Conservation (phyloP, 53 echinoderm and acorn worm species). For the Hippasteria phrygiana region DNA sequence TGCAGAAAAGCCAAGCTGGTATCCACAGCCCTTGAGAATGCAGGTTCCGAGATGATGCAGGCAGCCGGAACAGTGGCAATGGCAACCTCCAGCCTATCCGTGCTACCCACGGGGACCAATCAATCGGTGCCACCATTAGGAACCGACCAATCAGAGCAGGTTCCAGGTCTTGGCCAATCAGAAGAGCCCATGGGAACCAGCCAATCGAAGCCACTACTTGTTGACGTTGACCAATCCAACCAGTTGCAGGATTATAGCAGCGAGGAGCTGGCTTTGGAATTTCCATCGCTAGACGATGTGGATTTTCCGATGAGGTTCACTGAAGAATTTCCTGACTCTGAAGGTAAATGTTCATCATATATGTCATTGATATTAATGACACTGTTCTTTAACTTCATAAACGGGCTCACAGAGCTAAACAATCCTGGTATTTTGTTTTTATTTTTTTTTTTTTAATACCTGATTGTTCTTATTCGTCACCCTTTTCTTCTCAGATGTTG, state of each 20-base stretch:
- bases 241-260: too few species aligned
- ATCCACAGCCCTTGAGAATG: neutral
- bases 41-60: neutral
- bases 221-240: neutral
- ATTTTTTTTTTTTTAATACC: neutral
- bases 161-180: neutral
- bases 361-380: too few species aligned
- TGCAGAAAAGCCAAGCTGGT: neutral
- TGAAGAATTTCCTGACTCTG: neutral
- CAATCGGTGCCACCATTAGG: neutral
- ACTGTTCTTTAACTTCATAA: too few species aligned
- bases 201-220: neutral
- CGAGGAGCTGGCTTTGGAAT: constrained; percentile 5
- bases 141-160: neutral
- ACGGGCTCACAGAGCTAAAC: too few species aligned
- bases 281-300: neutral
- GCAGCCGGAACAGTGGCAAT: neutral
- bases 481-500: constrained; percentile 4
- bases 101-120: neutral
- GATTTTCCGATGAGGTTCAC: constrained; percentile 17
- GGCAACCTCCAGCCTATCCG: neutral
- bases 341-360: constrained; percentile 34
- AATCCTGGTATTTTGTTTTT: too few species aligned
- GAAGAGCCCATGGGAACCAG: neutral
- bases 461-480: neutral